phyloP scores from a whole-genome alignment of 2,888 invertebrate species.

The Autographa pulchrina region DNA sequence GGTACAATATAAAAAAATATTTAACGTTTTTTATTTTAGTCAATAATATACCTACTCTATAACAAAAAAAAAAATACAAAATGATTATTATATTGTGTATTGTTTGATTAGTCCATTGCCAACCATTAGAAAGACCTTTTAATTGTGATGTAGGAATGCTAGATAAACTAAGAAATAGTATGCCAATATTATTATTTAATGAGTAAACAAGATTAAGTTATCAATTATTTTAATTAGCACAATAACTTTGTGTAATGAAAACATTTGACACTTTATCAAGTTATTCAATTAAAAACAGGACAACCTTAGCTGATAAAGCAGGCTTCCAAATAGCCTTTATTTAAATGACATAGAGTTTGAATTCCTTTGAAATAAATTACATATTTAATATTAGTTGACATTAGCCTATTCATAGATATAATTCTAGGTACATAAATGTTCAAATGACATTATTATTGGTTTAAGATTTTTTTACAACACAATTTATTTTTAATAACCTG shows the following conservation, averaged over 20 bases:
- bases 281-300: background rate
- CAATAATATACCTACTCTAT: too few relatives aligned
- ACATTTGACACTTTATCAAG: background rate
- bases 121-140: background rate
- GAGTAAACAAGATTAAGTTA: background rate
- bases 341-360: background rate
- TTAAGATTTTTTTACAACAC: too few relatives aligned
- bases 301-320: background rate
- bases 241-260: background rate
- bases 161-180: background rate
- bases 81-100: too few relatives aligned
- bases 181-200: background rate
- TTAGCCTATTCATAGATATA: background rate
- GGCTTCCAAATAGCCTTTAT: background rate
- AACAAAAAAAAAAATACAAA: too few relatives aligned
- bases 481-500: too few relatives aligned
- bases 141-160: background rate
- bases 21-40: too few relatives aligned
- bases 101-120: too few relatives aligned
- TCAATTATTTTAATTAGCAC: constrained; percentile 5
- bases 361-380: background rate
- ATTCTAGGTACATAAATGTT: background rate
- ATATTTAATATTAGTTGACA: background rate
- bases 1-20: too few relatives aligned
- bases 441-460: too few relatives aligned